Percentiles rank a stretch among this genome's conserved stretches.
Conservation (phyloP, 2,888 invertebrate species). For the Lepidocyrtinus sp. region DNA sequence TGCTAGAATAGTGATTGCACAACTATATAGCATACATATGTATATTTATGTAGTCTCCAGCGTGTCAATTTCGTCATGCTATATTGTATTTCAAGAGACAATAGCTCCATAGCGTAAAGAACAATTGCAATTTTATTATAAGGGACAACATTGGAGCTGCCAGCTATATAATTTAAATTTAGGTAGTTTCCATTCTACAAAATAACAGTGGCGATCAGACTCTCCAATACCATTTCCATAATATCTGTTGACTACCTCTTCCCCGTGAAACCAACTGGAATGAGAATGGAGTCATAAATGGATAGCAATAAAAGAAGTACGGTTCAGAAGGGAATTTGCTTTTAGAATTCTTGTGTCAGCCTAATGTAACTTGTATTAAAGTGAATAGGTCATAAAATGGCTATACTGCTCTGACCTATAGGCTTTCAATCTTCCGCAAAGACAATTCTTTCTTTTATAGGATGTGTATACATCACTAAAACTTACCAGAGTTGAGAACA, state of each 20-base stretch:
- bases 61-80: too few relatives aligned
- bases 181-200: too few relatives aligned
- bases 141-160: too few relatives aligned
- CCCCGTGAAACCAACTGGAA: background rate
- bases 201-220: too few relatives aligned
- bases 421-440: background rate
- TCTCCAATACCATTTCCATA: too few relatives aligned
- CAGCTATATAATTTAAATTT: too few relatives aligned
- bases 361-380: constrained; percentile 5
- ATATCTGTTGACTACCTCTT: background rate
- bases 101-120: background rate
- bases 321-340: background rate
- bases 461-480: background rate
- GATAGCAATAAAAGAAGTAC: background rate
- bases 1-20: too few relatives aligned
- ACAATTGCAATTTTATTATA: constrained; percentile 2
- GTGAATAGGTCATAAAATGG: constrained; percentile 22
- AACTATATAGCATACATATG: too few relatives aligned
- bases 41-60: too few relatives aligned
- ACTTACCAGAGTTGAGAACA: constrained; percentile 67
- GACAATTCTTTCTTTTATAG: background rate
- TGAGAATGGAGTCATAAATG: background rate
- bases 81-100: too few relatives aligned
- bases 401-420: background rate
- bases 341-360: constrained; percentile 24